phyloP scores from a whole-genome alignment of 2,888 invertebrate species.

The Allophyes oxyacanthae region DNA sequence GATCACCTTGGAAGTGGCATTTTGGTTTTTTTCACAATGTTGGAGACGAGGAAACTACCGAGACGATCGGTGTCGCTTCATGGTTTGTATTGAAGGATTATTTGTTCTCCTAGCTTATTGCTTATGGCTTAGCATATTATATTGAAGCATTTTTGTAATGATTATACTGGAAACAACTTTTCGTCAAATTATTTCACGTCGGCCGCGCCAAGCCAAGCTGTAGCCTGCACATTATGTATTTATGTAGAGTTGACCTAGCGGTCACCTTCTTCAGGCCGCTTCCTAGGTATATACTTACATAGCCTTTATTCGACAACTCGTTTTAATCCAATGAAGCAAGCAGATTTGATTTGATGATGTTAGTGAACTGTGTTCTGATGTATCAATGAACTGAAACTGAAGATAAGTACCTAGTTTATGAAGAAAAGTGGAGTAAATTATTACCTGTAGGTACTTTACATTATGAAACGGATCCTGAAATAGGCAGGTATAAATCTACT shows the following conservation, averaged over 20 bases:
- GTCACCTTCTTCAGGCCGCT: conserved; percentile 52
- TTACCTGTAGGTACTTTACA: not conserved
- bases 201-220: conserved; percentile 19
- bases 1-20: conserved; percentile 67
- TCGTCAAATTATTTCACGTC: conserved; percentile 2
- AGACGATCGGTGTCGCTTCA: conserved; percentile 83
- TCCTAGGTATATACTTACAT: conserved; percentile 35
- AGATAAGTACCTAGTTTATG: too few species aligned
- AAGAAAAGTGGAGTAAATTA: not conserved
- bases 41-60: conserved; percentile 83
- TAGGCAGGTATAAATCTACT: not conserved
- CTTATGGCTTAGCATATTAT: conserved; percentile 1
- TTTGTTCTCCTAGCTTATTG: conserved; percentile 35
- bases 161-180: not conserved
- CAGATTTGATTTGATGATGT: conserved; percentile 1
- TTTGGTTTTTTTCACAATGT: conserved; percentile 75
- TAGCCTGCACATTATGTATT: conserved; percentile 17
- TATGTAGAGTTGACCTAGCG: conserved; percentile 46
- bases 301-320: conserved; percentile 33
- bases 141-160: conserved; percentile 1
- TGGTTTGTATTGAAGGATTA: conserved; percentile 72
- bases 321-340: conserved; percentile 11
- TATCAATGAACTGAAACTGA: too few species aligned
- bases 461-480: too few species aligned
- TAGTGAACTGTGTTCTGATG: too few species aligned